Base-by-base conservation (phyloP, 2,797 vertebrate genomes). In the Scleropages formosus region DNA sequence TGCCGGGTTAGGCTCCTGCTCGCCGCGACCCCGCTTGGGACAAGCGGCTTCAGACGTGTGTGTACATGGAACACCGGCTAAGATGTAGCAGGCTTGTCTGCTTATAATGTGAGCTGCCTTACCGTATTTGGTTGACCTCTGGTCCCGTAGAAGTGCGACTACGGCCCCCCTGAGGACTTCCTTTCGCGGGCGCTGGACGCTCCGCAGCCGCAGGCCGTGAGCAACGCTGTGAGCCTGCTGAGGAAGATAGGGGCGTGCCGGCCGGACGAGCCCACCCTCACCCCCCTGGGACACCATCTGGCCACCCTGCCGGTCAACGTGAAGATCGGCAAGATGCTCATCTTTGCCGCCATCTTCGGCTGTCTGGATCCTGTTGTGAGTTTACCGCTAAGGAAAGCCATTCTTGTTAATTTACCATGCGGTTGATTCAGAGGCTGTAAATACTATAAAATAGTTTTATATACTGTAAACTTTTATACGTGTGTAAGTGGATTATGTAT, bases 311-410 rank as follows among this genome's bases (percentile, higher is more conserved):
- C 98, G 4, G 95, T 99, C 84, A 97, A 98, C 8, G 96, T 98
- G 70, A 98, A 98, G 88, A 98, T 99, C 46, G 98, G 96, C 68
- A 99, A 99, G 91, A 99, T 99, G 97, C 96, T 99, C 53, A 95
- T 99, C 85, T 99, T 98, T 39, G 96, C 95, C 44, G 96, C 96
- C 80, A 96, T 98, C 86, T 94, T 98, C 82, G 95, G 96, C 80
- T 98, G 96, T 81, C 91, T 99, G 82, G 95, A 98, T 80, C 93
- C 97, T 49, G 94, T 96, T 79, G 96, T 98, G 84, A 87, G 95
- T 90, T 26, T 39, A 31, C 2, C 2, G 6, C 31, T 39, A 39
- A 39, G 31, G 26, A 7, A 56, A 56, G 53, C 1, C 3, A 1
- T 56, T 56, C 49, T 12, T 12, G 9, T 2, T 56, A 18, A 56